Evolutionary conservation across 1,140 invertebrate genomes (phyloP).

Genomic region (Zophobas morio): DNA sequence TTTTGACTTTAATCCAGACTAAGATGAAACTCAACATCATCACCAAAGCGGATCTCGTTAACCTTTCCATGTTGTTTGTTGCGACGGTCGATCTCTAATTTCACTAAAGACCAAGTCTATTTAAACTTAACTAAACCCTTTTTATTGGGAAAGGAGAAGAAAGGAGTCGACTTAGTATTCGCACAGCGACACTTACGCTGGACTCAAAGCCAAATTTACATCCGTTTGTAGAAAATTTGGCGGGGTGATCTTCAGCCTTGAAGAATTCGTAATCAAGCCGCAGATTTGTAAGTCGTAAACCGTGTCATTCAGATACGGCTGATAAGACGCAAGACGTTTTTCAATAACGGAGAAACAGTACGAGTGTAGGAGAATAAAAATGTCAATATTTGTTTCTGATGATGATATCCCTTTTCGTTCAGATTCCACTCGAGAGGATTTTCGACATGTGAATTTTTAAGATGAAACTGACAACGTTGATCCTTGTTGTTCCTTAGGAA

Average conservation of each 20-base stretch:
- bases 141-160: constrained; percentile 25
- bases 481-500: constrained; percentile 1
- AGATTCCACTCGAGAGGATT: too few relatives aligned
- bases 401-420: too few relatives aligned
- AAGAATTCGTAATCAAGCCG: constrained; percentile 6
- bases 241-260: background rate
- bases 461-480: background rate
- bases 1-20: constrained; percentile 26
- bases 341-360: too few relatives aligned
- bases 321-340: too few relatives aligned
- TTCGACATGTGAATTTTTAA: too few relatives aligned
- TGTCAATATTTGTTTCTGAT: too few relatives aligned
- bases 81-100: constrained; percentile 23
- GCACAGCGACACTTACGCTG: constrained; percentile 17
- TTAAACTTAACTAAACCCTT: constrained; percentile 40
- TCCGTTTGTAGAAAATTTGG: constrained; percentile 25
- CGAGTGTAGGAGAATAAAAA: too few relatives aligned
- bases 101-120: constrained; percentile 33
- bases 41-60: constrained; percentile 27
- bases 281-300: background rate
- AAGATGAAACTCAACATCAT: constrained; percentile 27
- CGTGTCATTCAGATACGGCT: too few relatives aligned
- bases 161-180: constrained; percentile 20
- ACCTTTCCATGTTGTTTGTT: constrained; percentile 31
- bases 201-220: constrained; percentile 36